Conservation (phyloP, 1,140 invertebrate species). For the Drosophila nasuta region DNA sequence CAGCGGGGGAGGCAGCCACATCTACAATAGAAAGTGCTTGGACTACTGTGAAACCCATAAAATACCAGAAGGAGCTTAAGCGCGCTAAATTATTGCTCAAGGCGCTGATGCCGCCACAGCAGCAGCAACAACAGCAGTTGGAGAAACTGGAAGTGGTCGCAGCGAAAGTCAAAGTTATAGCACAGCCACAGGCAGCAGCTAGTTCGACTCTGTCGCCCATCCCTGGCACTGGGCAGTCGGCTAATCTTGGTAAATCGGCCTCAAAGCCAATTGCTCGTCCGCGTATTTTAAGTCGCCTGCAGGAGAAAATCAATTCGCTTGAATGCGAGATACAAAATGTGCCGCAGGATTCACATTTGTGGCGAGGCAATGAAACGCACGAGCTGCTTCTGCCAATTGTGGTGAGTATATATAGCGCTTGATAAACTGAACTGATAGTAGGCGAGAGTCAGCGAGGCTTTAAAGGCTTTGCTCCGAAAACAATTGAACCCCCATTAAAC, state of each 20-base stretch:
- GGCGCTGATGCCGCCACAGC: conserved; percentile 56
- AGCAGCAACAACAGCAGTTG: conserved; percentile 21
- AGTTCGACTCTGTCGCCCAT: conserved; percentile 30
- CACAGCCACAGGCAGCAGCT: conserved; percentile 17
- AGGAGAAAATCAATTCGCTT: conserved; percentile 87
- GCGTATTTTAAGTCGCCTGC: conserved; percentile 84
- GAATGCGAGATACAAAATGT: conserved; percentile 87
- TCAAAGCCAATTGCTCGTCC: conserved; percentile 81
- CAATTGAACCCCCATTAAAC: conserved; percentile 66
- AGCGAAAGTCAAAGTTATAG: conserved; percentile 55
- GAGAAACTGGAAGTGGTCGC: conserved; percentile 62
- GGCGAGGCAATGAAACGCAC: conserved; percentile 89
- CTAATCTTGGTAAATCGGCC: conserved; percentile 74
- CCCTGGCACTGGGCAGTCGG: conserved; percentile 23
- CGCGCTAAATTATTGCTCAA: conserved; percentile 83
- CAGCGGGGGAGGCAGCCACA: conserved; percentile 10
- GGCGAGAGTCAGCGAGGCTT: neutral
- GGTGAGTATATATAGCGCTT: conserved; percentile 85
- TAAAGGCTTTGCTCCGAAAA: conserved; percentile 43
- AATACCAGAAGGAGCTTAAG: conserved; percentile 79
- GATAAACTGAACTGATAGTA: conserved; percentile 7
- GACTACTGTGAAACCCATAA: conserved; percentile 56
- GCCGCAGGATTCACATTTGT: conserved; percentile 87
- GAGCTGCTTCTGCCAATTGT: conserved; percentile 88
- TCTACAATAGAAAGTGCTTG: conserved; percentile 18